These are phyloP conservation scores for Elgaria multicarinata DNA, from an alignment of 2,113 vertebrate species.

Conservation along the genomic window DNA sequence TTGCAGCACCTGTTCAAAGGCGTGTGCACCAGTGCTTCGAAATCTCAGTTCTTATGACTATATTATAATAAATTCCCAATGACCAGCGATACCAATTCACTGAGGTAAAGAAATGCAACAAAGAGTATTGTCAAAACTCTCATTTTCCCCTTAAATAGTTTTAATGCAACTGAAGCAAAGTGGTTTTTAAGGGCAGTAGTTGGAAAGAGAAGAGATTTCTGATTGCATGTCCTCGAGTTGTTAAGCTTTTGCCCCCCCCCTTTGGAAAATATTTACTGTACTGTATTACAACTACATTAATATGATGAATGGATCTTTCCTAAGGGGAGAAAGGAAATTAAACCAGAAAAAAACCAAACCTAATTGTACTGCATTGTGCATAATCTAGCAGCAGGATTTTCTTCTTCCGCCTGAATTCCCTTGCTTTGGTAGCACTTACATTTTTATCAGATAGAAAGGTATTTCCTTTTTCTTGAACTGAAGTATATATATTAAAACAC, in stretches of 20 bases:
- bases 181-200: constrained; percentile 20
- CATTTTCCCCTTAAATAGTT: constrained; percentile 38
- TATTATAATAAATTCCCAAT: not conserved
- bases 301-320: constrained; percentile 59
- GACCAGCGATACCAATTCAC: not conserved
- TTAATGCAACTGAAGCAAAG: constrained; percentile 46
- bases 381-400: constrained; percentile 57
- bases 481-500: not conserved
- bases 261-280: constrained; percentile 63
- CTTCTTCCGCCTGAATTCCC: constrained; percentile 24
- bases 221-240: constrained; percentile 36
- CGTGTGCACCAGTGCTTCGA: not conserved
- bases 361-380: constrained; percentile 57
- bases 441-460: constrained; percentile 22
- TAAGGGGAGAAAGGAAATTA: constrained; percentile 68
- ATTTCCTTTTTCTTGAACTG: constrained; percentile 1
- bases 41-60: not conserved
- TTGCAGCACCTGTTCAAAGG: not conserved
- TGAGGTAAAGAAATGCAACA: constrained; percentile 2
- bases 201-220: constrained; percentile 45
- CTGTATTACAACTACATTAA: constrained; percentile 66
- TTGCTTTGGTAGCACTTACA: constrained; percentile 33
- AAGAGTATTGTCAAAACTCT: constrained; percentile 35
- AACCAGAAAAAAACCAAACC: constrained; percentile 56
- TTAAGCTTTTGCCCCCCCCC: constrained; percentile 48